These are phyloP conservation scores for Chrysotoxum bicinctum DNA, from an alignment of 2,888 invertebrate genomes.

Conservation along the genomic window DNA sequence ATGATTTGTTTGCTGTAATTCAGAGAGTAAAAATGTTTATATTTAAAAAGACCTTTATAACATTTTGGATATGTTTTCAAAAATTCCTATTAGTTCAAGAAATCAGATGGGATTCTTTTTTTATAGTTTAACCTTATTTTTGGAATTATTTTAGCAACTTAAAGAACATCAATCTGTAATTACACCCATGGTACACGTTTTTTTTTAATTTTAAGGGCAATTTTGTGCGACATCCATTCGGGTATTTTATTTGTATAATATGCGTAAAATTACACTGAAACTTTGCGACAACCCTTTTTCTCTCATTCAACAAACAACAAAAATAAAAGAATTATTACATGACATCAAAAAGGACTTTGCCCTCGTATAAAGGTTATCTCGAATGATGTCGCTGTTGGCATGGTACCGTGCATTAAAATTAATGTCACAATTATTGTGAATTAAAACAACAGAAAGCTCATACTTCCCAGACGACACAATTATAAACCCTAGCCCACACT, in stretches of 20 bases:
- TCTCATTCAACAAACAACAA: not conserved
- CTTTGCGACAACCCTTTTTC: not conserved
- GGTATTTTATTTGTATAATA: not conserved
- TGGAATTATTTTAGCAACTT: too few relatives aligned
- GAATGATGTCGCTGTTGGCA: conserved; percentile 3
- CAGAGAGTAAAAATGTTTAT: too few relatives aligned
- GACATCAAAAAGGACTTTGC: conserved; percentile 52
- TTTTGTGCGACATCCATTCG: too few relatives aligned
- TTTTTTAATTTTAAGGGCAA: too few relatives aligned
- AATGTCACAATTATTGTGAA: conserved; percentile 55
- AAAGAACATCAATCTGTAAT: too few relatives aligned
- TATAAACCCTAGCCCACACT: not conserved
- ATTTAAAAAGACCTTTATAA: too few relatives aligned
- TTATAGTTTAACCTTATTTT: too few relatives aligned
- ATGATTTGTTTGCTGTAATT: too few relatives aligned
- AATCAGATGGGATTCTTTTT: too few relatives aligned
- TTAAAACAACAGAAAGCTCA: conserved; percentile 23
- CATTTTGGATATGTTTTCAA: too few relatives aligned
- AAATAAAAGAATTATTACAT: conserved; percentile 37
- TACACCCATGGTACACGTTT: too few relatives aligned
- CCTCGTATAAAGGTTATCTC: conserved; percentile 25
- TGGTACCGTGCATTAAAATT: conserved; percentile 44
- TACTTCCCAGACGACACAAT: not conserved
- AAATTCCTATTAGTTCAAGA: too few relatives aligned
- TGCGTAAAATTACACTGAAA: not conserved